phyloP scores from a whole-genome alignment of 2,888 invertebrate genomes.

The Eulithis prunata region DNA sequence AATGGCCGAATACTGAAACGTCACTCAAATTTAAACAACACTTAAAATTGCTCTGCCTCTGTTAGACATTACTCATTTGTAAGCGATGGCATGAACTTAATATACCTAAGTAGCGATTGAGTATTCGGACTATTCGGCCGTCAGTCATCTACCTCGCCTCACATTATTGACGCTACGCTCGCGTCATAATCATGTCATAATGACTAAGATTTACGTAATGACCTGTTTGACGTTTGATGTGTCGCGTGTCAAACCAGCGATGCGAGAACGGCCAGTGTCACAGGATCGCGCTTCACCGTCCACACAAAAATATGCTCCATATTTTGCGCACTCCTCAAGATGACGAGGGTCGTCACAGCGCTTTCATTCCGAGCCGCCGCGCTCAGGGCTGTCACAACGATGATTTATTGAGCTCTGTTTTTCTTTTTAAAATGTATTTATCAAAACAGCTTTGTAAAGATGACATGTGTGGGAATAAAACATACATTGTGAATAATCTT shows the following conservation, averaged over 20 bases:
- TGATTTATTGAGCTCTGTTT: slow-evolving; percentile 32
- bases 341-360: slow-evolving; percentile 70
- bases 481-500: slow-evolving; percentile 8
- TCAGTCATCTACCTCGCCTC: no score
- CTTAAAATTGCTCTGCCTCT: no score
- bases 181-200: no score
- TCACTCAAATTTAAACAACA: no score
- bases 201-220: no score
- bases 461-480: slow-evolving; percentile 4
- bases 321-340: slow-evolving; percentile 58
- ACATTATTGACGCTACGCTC: no score
- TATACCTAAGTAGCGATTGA: no score
- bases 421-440: slow-evolving; percentile 6
- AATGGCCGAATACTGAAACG: no score
- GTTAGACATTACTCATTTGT: no score
- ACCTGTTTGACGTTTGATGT: not conserved
- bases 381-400: slow-evolving; percentile 52
- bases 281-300: slow-evolving; percentile 32
- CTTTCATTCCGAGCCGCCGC: slow-evolving; percentile 60
- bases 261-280: slow-evolving; percentile 37
- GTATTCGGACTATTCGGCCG: no score
- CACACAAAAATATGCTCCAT: slow-evolving; percentile 55
- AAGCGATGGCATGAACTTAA: no score
- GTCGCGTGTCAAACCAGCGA: slow-evolving; percentile 4
- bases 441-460: slow-evolving; percentile 7